These are phyloP conservation scores for Nycticryphes semicollaris DNA, from an alignment of 2,113 vertebrate genomes.

Conservation along the genomic window DNA sequence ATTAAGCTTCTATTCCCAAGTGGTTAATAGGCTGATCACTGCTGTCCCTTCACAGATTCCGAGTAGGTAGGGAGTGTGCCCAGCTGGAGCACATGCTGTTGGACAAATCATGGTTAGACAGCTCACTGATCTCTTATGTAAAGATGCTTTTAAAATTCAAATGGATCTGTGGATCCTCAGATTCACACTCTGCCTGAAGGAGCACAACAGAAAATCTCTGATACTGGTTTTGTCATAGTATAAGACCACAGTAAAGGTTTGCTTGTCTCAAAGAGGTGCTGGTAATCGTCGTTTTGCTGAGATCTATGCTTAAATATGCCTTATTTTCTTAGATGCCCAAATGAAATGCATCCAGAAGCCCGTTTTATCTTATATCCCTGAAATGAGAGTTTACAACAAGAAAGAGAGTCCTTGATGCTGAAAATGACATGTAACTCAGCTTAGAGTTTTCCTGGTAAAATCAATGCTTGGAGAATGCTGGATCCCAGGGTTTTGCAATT, in stretches of 20 bases:
- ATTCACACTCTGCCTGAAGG: background rate
- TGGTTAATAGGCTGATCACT: background rate
- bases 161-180: background rate
- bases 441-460: background rate
- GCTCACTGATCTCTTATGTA: background rate
- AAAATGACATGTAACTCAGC: background rate
- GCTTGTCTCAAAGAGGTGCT: background rate
- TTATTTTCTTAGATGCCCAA: background rate
- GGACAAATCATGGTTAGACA: background rate
- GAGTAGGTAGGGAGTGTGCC: background rate
- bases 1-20: background rate
- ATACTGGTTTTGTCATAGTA: background rate
- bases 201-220: background rate
- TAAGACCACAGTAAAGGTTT: background rate
- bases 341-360: background rate
- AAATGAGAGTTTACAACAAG: background rate
- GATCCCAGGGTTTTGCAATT: background rate
- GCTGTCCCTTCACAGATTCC: background rate
- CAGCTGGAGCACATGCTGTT: background rate
- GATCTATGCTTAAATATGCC: background rate
- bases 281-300: background rate
- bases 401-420: background rate
- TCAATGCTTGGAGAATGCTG: background rate
- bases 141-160: background rate
- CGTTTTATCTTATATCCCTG: background rate